phyloP scores from a whole-genome alignment of 2,888 invertebrate genomes.

The Crepidodera aurea region DNA sequence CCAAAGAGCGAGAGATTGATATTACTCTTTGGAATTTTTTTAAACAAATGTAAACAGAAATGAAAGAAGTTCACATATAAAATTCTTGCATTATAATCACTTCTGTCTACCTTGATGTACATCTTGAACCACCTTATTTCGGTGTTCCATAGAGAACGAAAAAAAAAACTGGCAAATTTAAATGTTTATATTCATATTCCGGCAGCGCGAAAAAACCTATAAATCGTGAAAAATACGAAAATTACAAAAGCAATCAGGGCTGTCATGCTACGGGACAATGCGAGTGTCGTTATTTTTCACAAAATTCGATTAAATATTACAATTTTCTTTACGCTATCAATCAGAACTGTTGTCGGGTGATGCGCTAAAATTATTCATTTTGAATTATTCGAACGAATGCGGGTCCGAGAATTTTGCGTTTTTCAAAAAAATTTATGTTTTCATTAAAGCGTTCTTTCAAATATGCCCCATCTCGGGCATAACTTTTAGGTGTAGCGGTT shows the following conservation, averaged over 20 bases:
- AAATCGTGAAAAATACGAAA: constrained; percentile 40
- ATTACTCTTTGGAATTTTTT: no score
- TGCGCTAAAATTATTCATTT: constrained; percentile 51
- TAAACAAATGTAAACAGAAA: no score
- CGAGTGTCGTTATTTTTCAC: constrained; percentile 37
- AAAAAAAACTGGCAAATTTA: constrained; percentile 22
- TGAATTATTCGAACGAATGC: constrained; percentile 45
- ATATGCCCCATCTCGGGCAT: no score
- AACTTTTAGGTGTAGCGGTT: no score
- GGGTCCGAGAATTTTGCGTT: background rate
- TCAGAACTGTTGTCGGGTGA: constrained; percentile 45
- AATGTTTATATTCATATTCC: constrained; percentile 36
- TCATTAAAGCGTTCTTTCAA: background rate
- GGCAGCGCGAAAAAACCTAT: constrained; percentile 33
- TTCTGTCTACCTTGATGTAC: no score
- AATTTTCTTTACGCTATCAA: constrained; percentile 52
- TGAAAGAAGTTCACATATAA: no score
- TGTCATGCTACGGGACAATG: constrained; percentile 47
- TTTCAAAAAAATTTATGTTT: background rate
- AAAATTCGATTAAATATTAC: constrained; percentile 54
- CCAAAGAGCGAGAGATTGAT: no score
- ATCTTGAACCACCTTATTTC: background rate
- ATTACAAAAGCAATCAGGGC: constrained; percentile 50
- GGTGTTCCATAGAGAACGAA: background rate
- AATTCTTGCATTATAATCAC: no score